Evolutionary conservation across 2,888 invertebrate genomes (phyloP).

Genomic region (Drosophila neotestacea): DNA sequence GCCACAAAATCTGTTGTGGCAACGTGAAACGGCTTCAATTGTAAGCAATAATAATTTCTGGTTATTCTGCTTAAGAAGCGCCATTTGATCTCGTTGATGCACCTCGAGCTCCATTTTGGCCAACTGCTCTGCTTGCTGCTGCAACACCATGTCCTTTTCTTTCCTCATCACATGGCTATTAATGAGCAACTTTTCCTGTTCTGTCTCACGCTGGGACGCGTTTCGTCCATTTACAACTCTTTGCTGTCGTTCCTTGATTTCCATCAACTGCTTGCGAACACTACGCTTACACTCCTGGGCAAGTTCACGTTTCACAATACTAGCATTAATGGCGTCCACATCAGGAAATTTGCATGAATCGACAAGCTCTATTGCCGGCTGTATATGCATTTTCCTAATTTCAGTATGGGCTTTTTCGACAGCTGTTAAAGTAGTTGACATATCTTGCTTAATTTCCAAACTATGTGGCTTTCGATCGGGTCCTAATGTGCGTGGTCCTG

Average conservation of each 20-base stretch:
- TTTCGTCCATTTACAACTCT: constrained; percentile 7
- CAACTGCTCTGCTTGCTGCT: constrained; percentile 74
- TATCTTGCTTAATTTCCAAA: constrained; percentile 2
- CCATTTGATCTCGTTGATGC: constrained; percentile 67
- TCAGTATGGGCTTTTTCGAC: background rate
- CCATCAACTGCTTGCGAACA: constrained; percentile 49
- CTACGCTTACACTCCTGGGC: constrained; percentile 70
- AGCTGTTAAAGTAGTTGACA: background rate
- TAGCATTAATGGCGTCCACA: constrained; percentile 63
- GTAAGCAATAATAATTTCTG: constrained; percentile 74
- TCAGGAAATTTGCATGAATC: constrained; percentile 52
- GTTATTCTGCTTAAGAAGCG: constrained; percentile 67
- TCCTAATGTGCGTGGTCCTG: constrained; percentile 77
- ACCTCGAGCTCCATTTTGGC: constrained; percentile 63
- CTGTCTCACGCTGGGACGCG: background rate
- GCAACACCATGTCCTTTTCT: constrained; percentile 63
- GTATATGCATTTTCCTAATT: background rate
- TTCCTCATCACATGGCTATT: constrained; percentile 49
- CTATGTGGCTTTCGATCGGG: constrained; percentile 59
- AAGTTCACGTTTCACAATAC: constrained; percentile 68
- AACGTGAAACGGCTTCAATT: constrained; percentile 87
- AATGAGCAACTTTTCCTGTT: constrained; percentile 37
- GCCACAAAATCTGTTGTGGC: constrained; percentile 87
- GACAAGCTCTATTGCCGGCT: constrained; percentile 31
- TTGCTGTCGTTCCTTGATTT: constrained; percentile 52